Evolutionary conservation across 2,888 invertebrate genomes (phyloP).

Genomic region (Notodonta ziczac): DNA sequence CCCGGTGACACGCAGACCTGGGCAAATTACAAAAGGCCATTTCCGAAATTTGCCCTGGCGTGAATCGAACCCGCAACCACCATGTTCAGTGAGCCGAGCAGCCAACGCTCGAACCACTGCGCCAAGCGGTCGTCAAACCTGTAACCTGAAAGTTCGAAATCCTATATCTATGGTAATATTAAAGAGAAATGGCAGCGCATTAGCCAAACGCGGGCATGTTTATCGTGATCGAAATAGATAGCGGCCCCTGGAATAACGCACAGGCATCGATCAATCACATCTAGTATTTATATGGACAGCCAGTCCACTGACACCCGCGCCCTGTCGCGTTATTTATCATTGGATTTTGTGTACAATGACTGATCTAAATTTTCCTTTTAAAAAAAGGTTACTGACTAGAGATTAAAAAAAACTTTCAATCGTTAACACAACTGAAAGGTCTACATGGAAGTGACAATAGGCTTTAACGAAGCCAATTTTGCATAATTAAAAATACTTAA

Average conservation of each 20-base stretch:
- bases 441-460: not conserved
- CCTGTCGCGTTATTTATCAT: conserved; percentile 13
- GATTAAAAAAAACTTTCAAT: not conserved
- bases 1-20: too few relatives aligned
- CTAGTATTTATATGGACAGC: conserved; percentile 30
- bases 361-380: not conserved
- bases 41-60: too few relatives aligned
- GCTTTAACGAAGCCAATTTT: too few relatives aligned
- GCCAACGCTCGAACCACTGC: too few relatives aligned
- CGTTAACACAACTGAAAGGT: not conserved
- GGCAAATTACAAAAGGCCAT: too few relatives aligned
- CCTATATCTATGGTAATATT: not conserved
- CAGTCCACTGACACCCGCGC: conserved; percentile 19
- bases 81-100: too few relatives aligned
- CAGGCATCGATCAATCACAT: conserved; percentile 38
- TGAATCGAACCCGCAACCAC: too few relatives aligned
- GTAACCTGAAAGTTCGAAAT: not conserved
- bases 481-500: too few relatives aligned
- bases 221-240: conserved; percentile 33
- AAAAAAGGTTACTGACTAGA: not conserved
- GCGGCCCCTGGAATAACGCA: conserved; percentile 32
- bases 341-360: conserved; percentile 2
- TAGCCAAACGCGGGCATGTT: conserved; percentile 24
- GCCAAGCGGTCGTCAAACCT: not conserved
- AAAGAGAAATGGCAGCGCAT: conserved; percentile 5